These are phyloP conservation scores for Cranoglanis bouderius DNA, from an alignment of 2,113 vertebrate species.

Conservation along the genomic window DNA sequence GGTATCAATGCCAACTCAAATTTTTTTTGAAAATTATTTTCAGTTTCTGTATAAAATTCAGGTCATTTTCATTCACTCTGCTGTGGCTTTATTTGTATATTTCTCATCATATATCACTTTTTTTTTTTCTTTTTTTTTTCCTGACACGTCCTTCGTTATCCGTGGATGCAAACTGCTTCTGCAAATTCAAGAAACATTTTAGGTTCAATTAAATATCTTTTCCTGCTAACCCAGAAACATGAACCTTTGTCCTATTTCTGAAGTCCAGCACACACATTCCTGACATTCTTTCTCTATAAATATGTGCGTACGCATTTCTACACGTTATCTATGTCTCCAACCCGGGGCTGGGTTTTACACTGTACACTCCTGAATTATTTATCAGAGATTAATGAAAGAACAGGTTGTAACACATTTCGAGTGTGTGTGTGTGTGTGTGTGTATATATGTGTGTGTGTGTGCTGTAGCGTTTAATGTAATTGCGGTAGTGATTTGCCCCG, in stretches of 20 bases:
- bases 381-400: background rate
- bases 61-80: background rate
- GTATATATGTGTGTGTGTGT: conserved; percentile 11
- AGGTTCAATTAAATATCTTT: background rate
- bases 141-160: no score
- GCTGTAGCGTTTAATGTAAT: background rate
- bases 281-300: background rate
- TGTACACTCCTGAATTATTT: background rate
- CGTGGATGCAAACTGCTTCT: background rate
- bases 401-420: background rate
- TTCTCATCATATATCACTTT: background rate
- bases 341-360: background rate
- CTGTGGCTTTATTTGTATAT: background rate
- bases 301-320: background rate
- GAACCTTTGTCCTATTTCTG: background rate
- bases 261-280: background rate
- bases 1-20: background rate
- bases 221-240: background rate
- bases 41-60: background rate
- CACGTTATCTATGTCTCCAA: background rate
- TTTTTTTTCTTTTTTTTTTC: background rate
- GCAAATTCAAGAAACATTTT: background rate
- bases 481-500: conserved; percentile 19
- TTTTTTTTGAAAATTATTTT: background rate
- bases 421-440: background rate